Conservation (phyloP, 2,888 invertebrate species). For the Aelia acuminata region DNA sequence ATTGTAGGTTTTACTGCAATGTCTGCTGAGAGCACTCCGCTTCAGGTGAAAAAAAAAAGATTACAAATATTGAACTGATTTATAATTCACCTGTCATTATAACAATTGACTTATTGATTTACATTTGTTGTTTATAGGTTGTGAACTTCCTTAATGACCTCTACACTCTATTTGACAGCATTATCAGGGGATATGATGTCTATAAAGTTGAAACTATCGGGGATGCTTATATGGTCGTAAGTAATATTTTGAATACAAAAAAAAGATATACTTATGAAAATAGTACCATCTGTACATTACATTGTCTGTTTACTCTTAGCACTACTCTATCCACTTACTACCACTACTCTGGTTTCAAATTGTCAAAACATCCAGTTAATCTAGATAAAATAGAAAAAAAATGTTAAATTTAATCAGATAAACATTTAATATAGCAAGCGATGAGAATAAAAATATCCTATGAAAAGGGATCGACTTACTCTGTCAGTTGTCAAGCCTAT, state of each 20-base stretch:
- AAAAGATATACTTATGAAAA: no score
- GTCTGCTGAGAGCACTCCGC: slow-evolving; percentile 94
- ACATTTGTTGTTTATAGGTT: slow-evolving; percentile 73
- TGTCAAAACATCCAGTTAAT: no score
- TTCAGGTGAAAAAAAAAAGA: slow-evolving; percentile 74
- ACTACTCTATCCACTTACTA: no score
- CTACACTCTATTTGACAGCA: slow-evolving; percentile 96
- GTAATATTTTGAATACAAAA: slow-evolving; percentile 67
- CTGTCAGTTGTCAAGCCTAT: no score
- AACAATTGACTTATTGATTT: not conserved
- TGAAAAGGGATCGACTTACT: no score
- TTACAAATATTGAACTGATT: not conserved
- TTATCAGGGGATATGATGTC: slow-evolving; percentile 96
- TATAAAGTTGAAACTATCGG: slow-evolving; percentile 98
- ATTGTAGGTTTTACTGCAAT: slow-evolving; percentile 97
- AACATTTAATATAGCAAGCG: no score
- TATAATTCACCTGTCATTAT: not conserved
- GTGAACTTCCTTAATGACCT: slow-evolving; percentile 98
- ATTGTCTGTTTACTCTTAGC: no score
- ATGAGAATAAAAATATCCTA: no score
- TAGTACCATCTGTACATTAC: no score
- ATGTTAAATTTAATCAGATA: no score
- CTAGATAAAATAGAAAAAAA: no score
- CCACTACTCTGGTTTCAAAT: no score
- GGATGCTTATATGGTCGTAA: slow-evolving; percentile 83